A percentile compares a stretch with the other conserved stretches of the same genome.
Evolutionary conservation across 1,140 invertebrate species (phyloP).

Genomic region (Pollicipes pollicipes): DNA sequence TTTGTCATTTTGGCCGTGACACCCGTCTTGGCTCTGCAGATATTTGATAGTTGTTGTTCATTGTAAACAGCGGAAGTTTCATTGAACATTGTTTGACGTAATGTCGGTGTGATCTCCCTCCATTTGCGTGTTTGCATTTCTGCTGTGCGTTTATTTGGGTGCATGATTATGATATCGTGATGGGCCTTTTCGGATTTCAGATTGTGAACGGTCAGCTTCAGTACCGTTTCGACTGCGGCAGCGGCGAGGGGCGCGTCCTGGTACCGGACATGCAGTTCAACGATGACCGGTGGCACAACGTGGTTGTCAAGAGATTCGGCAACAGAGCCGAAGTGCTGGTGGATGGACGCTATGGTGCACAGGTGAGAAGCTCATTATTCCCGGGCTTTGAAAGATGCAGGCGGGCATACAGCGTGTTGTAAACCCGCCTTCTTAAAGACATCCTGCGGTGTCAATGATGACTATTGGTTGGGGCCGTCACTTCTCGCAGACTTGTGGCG

Average conservation of each 20-base stretch:
- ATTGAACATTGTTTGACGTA: no score
- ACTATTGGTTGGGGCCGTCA: not conserved
- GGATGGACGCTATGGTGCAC: constrained; percentile 54
- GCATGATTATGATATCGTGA: constrained; percentile 60
- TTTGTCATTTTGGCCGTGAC: no score
- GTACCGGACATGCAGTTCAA: constrained; percentile 53
- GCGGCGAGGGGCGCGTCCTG: constrained; percentile 64
- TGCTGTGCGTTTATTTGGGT: no score
- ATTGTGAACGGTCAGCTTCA: constrained; percentile 61
- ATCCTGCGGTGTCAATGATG: not conserved
- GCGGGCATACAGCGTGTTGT: no score
- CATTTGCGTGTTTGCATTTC: no score
- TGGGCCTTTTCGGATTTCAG: constrained; percentile 27
- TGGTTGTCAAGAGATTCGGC: constrained; percentile 57
- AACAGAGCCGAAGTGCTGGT: constrained; percentile 55
- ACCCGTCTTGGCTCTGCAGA: no score
- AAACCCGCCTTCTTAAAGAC: not conserved
- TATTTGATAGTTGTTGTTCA: no score
- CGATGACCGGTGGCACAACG: constrained; percentile 79
- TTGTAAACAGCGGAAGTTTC: no score
- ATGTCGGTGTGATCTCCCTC: no score
- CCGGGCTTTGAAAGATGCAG: no score
- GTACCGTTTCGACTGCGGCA: constrained; percentile 76
- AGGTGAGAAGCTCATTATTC: constrained; percentile 21
- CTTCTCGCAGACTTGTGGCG: not conserved